These are phyloP conservation scores for Panthera tigris DNA, from an alignment of 2,113 vertebrate species.

Conservation along the genomic window DNA sequence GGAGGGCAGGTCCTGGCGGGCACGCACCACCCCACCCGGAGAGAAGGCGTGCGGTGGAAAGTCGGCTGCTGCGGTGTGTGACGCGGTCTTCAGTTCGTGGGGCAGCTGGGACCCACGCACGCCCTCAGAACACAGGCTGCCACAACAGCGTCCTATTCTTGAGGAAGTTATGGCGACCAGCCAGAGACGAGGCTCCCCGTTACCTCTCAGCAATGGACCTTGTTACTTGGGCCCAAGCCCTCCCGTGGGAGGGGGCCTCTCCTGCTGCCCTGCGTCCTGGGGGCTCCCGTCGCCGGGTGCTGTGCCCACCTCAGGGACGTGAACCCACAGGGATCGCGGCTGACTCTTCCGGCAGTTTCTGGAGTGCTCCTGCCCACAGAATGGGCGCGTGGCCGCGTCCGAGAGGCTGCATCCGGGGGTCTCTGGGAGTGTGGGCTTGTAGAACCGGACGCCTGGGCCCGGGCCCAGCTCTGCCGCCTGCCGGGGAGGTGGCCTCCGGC, in stretches of 20 bases:
- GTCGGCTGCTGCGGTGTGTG: fast-evolving
- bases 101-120: not conserved
- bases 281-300: not conserved
- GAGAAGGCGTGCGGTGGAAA: not conserved
- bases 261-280: not conserved
- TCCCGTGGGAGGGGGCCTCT: not conserved
- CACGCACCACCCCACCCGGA: not conserved
- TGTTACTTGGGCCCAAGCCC: not conserved
- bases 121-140: not conserved
- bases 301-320: not conserved
- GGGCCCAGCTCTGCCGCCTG: not conserved
- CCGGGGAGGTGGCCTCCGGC: not conserved
- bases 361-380: not conserved
- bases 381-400: not conserved
- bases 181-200: not conserved
- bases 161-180: not conserved
- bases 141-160: not conserved
- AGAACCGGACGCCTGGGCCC: not conserved
- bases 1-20: not conserved
- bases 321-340: not conserved
- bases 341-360: not conserved
- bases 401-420: not conserved
- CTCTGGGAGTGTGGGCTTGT: not conserved
- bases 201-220: not conserved
- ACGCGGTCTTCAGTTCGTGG: not conserved